Base-by-base conservation (phyloP, 2,113 vertebrate genomes). In the Smithornis capensis region DNA sequence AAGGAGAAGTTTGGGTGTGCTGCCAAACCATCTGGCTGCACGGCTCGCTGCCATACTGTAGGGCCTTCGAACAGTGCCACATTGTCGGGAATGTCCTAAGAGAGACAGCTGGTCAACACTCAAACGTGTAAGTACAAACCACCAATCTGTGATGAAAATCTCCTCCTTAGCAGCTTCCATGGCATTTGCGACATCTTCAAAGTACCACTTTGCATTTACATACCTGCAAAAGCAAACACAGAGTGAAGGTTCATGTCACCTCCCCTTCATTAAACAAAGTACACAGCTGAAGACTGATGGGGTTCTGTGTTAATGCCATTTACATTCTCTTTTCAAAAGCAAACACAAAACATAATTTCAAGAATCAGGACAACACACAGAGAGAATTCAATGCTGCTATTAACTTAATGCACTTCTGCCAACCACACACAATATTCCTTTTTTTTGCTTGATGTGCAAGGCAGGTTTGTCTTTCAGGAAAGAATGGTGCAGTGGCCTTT, bases 81-180 rank as follows among this genome's bases (percentile, higher is more conserved):
- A 53, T 83, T 92, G 86, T 83, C 19, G 1, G 77, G 55, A 90
- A 64, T 1, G 4, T 74, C 93, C 93, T 92, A 17, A 19, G 88
- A 37, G 92, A 89, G 56, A 90, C 22, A 13, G 84, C 49, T 60
- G 60, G 67, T 60, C 70, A 90, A 80, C 73, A 79, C 33, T 83
- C 78, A 91, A 95, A 42, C 3, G 5, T 5, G 21, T 6, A 71
- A 88, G 95, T 97, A 98, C 99, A 37, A 95, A 99, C 99, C 99
- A 99, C 99, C 99, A 99, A 91, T 99, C 99, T 7, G 99, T 99
- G 98, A 99, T 99, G 97, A 99, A 99, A 95, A 99, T 99, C 87
- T 99, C 99, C 75, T 99, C 99, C 74, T 97, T 98, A 15, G 99
- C 99, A 18, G 98, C 98, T 96, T 99, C 99, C 90, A 99, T 98